Evolutionary conservation across 2,113 vertebrate genomes (phyloP).

Genomic region (Piprites chloris): DNA sequence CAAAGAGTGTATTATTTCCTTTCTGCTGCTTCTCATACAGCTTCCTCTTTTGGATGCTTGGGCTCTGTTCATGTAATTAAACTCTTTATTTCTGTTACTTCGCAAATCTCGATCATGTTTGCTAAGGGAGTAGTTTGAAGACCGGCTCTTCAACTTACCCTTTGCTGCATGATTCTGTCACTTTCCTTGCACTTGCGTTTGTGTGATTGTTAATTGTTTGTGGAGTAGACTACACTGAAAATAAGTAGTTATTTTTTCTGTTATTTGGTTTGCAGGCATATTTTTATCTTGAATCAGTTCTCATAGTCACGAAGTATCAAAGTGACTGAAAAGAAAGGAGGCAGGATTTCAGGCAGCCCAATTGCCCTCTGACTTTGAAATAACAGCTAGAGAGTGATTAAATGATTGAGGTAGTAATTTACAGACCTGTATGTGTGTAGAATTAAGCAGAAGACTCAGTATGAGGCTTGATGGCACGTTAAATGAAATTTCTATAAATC

Average conservation of each 20-base stretch:
- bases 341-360: not conserved
- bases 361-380: not conserved
- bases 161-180: not conserved
- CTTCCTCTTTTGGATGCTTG: not conserved
- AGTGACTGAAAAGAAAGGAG: not conserved
- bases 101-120: not conserved
- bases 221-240: not conserved
- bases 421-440: not conserved
- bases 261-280: not conserved
- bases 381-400: not conserved
- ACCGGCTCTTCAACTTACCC: not conserved
- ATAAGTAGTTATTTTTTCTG: not conserved
- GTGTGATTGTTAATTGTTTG: not conserved
- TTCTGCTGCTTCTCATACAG: not conserved
- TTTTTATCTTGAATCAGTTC: not conserved
- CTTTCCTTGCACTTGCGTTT: not conserved
- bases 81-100: not conserved
- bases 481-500: slow-evolving; percentile 13
- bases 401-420: slow-evolving; percentile 8
- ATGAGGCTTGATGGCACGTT: not conserved
- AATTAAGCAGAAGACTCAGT: not conserved
- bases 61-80: not conserved
- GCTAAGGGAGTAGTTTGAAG: not conserved
- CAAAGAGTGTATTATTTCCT: not conserved
- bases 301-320: not conserved